Evolutionary conservation across 2,797 vertebrate genomes (phyloP).

Genomic region (Myotis findleyi): DNA sequence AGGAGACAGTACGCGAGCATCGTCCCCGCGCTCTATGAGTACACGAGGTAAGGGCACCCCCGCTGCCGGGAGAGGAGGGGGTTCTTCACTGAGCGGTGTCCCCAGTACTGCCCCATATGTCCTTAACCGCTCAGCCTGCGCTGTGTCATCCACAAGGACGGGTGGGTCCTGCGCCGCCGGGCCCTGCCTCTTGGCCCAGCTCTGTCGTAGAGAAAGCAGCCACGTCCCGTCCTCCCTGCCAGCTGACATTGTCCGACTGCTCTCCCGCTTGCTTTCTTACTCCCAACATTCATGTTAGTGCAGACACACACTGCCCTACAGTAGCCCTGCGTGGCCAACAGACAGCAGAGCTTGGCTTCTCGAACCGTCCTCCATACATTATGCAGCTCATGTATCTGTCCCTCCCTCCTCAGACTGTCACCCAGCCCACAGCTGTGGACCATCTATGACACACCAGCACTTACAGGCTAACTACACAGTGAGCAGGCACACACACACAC

Average conservation of each 20-base stretch:
- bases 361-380: background rate
- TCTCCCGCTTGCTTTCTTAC: background rate
- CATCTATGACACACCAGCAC: background rate
- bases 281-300: background rate
- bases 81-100: too few species aligned
- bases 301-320: fast-evolving
- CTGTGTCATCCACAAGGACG: too few species aligned
- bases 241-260: background rate
- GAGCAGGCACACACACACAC: fast-evolving
- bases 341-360: background rate
- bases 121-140: too few species aligned
- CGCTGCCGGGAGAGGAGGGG: too few species aligned
- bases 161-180: too few species aligned
- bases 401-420: background rate
- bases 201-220: background rate
- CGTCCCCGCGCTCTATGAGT: conserved; percentile 97
- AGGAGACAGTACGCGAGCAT: conserved; percentile 94
- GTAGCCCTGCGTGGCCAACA: fast-evolving
- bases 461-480: background rate
- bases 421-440: background rate
- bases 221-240: background rate
- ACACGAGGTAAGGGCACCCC: conserved; percentile 92
- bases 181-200: too few species aligned
- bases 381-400: background rate
- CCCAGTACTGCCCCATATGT: too few species aligned